Evolutionary conservation across 2,888 invertebrate species (phyloP).

Genomic region (Dolichopus griseipennis): DNA sequence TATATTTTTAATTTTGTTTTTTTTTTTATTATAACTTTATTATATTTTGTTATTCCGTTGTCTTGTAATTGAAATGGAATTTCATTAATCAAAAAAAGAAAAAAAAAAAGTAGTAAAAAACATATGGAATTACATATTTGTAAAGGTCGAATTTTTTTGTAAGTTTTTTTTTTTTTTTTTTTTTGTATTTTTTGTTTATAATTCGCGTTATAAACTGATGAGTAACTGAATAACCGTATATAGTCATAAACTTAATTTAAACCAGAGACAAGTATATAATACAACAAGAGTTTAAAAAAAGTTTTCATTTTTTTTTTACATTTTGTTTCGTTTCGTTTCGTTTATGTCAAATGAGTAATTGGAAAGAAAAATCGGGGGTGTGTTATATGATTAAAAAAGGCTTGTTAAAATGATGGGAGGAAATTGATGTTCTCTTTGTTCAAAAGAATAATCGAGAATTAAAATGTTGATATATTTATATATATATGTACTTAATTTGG

Average conservation of each 20-base stretch:
- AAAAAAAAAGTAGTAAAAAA: too few species aligned
- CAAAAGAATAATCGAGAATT: too few species aligned
- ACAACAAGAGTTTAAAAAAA: too few species aligned
- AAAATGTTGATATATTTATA: too few species aligned
- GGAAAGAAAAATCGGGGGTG: background rate
- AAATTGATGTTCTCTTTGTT: too few species aligned
- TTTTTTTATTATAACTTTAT: background rate
- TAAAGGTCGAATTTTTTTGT: background rate
- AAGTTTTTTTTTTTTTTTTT: background rate
- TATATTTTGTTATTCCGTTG: background rate
- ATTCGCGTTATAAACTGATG: background rate
- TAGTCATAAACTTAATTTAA: too few species aligned
- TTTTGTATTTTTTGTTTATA: too few species aligned
- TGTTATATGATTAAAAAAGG: background rate
- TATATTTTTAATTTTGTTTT: background rate
- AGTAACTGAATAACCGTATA: background rate
- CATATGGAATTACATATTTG: background rate
- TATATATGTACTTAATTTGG: too few species aligned
- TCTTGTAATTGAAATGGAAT: background rate
- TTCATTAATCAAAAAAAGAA: background rate
- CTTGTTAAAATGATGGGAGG: too few species aligned
- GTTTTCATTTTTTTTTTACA: too few species aligned
- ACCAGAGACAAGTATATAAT: too few species aligned
- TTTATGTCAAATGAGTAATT: background rate
- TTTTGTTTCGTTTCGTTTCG: too few species aligned